Evolutionary conservation across 1,140 invertebrate genomes (phyloP).

Genomic region (Papilio helenus): DNA sequence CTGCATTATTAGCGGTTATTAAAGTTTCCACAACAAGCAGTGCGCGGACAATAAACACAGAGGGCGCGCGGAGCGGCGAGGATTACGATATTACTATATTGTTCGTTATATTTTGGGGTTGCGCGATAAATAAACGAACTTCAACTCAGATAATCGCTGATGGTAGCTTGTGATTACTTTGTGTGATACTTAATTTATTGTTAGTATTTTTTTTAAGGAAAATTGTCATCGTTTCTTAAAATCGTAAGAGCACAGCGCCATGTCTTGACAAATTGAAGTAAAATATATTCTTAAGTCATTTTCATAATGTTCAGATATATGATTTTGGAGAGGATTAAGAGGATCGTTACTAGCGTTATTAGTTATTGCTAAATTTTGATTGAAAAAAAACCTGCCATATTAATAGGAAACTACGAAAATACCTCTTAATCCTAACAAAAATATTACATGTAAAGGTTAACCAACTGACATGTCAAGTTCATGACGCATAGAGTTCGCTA

Average conservation of each 20-base stretch:
- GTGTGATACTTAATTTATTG: too few relatives aligned
- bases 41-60: conserved; percentile 41
- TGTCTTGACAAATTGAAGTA: background rate
- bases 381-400: too few relatives aligned
- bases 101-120: conserved; percentile 9
- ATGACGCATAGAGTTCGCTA: too few relatives aligned
- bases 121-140: background rate
- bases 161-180: too few relatives aligned
- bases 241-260: background rate
- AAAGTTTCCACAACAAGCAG: conserved; percentile 38
- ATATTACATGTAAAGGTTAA: too few relatives aligned
- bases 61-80: conserved; percentile 21
- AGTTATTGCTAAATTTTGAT: too few relatives aligned
- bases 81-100: conserved; percentile 40
- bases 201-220: background rate
- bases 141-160: background rate
- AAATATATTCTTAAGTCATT: background rate
- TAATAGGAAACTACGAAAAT: too few relatives aligned
- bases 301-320: background rate
- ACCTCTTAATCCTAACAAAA: too few relatives aligned
- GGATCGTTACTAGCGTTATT: background rate
- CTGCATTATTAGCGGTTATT: conserved; percentile 38
- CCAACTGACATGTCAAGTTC: too few relatives aligned
- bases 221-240: background rate
- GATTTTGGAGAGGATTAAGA: background rate